Base-by-base conservation (phyloP, 2,888 invertebrate genomes). In the Zonitis immaculata region DNA sequence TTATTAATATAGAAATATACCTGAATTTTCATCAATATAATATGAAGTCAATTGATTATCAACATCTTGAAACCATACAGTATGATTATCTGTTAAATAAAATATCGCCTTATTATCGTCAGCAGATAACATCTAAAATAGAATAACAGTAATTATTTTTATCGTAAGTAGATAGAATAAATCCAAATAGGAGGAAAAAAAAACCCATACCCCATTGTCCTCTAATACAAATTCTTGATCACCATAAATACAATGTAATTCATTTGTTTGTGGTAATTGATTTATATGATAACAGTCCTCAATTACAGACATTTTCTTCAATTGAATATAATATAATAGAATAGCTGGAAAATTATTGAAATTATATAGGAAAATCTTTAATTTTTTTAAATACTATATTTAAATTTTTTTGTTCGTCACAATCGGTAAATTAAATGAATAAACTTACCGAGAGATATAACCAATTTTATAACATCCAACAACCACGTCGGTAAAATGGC, bases 391-490 rank as follows among this genome's bases (percentile, higher is more conserved):
- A n/a, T n/a, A n/a, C n/a, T n/a, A n/a, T n/a, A n/a, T n/a, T n/a
- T n/a, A n/a, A n/a, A n/a, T n/a, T n/a, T n/a, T n/a, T n/a, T n/a
- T n/a, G n/a, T n/a, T n/a, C 28, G 20, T 57, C 54, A 63, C 66
- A 57, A 66, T 67, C 66, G 66, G 65, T 66, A 67, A 66, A 58
- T 42, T 35, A 56, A 48, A 44, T 47, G 30, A 27, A 52, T 61
- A 58, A 54, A 63, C 64, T 59, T 60, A 61, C 65, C 52, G 54
- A 49, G 26, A 39, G 35, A 51, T 12, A 16, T 6, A n/a, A 4
- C n/a, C 30, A 30, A 4, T n/a, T 9, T 3, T n/a, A 12, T 5
- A 30, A 30, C 25, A 4, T 14, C n/a, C n/a, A 14, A 16, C 32
- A 8, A 35, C 35, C 18, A 18, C 18, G 35, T 35, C 35, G 35